These are phyloP conservation scores for Athetis lepigone DNA, from an alignment of 2,888 invertebrate genomes.

Conservation along the genomic window DNA sequence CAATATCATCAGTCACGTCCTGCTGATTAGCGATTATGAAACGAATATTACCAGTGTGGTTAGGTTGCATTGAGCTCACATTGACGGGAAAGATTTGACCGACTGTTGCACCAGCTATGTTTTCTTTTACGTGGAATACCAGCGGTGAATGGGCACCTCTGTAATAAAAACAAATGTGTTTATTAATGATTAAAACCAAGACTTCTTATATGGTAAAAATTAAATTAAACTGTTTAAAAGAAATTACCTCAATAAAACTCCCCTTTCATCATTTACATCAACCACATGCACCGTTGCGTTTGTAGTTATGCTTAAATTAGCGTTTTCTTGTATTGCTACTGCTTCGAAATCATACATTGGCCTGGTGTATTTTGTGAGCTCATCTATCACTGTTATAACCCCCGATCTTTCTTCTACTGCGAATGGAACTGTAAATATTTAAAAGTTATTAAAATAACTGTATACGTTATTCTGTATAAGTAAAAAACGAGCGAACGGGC, in stretches of 20 bases:
- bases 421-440: slow-evolving; percentile 94
- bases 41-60: slow-evolving; percentile 89
- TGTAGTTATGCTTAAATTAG: slow-evolving; percentile 93
- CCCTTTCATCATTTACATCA: slow-evolving; percentile 93
- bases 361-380: slow-evolving; percentile 92
- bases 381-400: slow-evolving; percentile 95
- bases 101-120: slow-evolving; percentile 93
- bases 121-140: slow-evolving; percentile 94
- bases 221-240: background rate
- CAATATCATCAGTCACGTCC: slow-evolving; percentile 94
- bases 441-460: background rate
- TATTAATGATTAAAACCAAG: background rate
- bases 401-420: slow-evolving; percentile 97
- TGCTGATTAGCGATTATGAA: slow-evolving; percentile 96
- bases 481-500: too few species aligned
- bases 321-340: slow-evolving; percentile 92
- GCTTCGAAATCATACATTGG: slow-evolving; percentile 95
- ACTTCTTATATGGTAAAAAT: background rate
- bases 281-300: slow-evolving; percentile 96
- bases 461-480: background rate
- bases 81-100: slow-evolving; percentile 93
- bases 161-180: slow-evolving; percentile 62
- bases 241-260: slow-evolving; percentile 91
- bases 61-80: slow-evolving; percentile 75
- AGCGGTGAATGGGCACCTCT: slow-evolving; percentile 93